Evolutionary conservation across 2,888 invertebrate species (phyloP), one percentile per base, ranked within the genome.

Genomic region (Rotaria macrura): DNA sequence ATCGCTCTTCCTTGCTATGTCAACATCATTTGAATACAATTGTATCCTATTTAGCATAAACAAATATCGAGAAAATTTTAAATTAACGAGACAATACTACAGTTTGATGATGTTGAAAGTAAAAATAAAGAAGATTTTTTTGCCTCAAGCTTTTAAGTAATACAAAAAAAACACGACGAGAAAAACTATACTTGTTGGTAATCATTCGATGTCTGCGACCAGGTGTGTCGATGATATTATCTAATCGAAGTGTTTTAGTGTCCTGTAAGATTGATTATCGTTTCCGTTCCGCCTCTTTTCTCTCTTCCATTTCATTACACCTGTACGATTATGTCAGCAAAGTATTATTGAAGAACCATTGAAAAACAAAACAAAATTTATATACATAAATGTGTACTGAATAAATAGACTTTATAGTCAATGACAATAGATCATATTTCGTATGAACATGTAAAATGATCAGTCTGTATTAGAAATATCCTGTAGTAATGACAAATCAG

Each of bases 1-100:
- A 34, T 34, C 0, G 34, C 65, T 65, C 34, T 65, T 65, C 65
- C 34, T 65, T 65, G 34, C 34, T 65, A 65, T 34, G 65, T 65
- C 65, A 65, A 65, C 65, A 65, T 65, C 65, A 65, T 65, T 65
- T 65, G 7, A 65, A 65, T 65, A 65, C 65, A 65, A 65, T 34
- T 65, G 65, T 65, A 65, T 65, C 65, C n/a, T 65, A 65, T 65
- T 65, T 65, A 65, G 65, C 65, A 65, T 65, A 65, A 65, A 65
- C 65, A 65, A 65, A 65, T 65, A 65, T 14, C 10, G 9, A 1
- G 25, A 54, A 25, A 54, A 54, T 54, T 54, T 54, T n/a, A 57
- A 57, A 57, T 57, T n/a, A 57, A 57, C 34, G 65, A 34, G 38
- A 65, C 20, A 17, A 34, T 65, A 65, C 34, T 34, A 65, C 2